Conservation (phyloP, 2,113 vertebrate species). For the Madoqua kirkii region DNA sequence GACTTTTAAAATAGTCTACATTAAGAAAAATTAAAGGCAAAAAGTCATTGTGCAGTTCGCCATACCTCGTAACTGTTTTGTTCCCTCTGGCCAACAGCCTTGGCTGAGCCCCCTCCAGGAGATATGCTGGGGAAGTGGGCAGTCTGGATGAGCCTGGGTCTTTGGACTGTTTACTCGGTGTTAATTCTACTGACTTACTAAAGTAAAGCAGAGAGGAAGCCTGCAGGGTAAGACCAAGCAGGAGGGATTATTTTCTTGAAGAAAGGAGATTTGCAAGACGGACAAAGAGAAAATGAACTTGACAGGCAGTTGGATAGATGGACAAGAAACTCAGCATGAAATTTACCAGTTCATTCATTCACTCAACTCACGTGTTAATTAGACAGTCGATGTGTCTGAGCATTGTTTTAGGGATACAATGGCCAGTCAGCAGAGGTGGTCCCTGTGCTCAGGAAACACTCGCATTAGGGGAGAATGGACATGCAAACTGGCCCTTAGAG, state of each 20-base stretch:
- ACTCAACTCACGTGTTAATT: neutral
- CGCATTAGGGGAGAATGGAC: neutral
- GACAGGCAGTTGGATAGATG: neutral
- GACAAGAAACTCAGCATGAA: neutral
- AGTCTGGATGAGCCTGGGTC: neutral
- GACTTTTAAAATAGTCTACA: no score
- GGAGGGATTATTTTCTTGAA: neutral
- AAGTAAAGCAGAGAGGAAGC: neutral
- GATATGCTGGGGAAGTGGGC: neutral
- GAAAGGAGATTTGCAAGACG: neutral
- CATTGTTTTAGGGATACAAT: neutral
- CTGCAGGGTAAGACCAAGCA: neutral
- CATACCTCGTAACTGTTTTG: neutral
- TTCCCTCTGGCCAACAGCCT: neutral
- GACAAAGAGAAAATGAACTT: neutral
- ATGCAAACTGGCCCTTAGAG: neutral
- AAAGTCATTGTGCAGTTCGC: neutral
- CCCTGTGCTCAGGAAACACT: neutral
- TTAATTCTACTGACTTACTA: neutral
- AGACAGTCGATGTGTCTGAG: neutral
- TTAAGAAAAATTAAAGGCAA: no score
- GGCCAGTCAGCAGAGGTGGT: neutral
- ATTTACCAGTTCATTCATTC: neutral
- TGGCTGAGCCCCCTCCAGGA: neutral
- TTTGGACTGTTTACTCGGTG: neutral